Base-by-base conservation (phyloP, 2,797 vertebrate genomes). In the Enteromius mattozi region DNA sequence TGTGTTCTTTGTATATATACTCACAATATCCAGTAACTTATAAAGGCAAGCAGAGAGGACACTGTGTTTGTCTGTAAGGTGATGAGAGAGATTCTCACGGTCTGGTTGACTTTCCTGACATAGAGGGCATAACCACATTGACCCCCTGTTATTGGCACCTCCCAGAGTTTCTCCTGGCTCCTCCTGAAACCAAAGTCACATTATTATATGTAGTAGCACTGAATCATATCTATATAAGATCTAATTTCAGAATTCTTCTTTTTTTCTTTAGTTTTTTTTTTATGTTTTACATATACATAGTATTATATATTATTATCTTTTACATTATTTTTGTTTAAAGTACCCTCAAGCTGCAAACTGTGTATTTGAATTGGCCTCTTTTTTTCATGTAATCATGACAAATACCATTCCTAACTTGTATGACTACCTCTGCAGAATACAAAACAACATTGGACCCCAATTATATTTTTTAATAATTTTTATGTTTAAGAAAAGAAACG, bases 121-220 rank as follows among this genome's bases (percentile, higher is more conserved):
- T 83, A 98, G 92, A 0, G 97, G 97, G 92, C 97, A 98, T 65
- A 96, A 92, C 95, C 96, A 96, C 88, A 92, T 93, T 84, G 94
- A 94, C 91, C 93, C 94, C 79, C 95, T 93, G 54, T 93, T 93
- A 82, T 93, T 94, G 80, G 94, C 94, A 92, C 94, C 95, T 88
- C 92, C 92, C 91, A 94, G 94, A 63, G 94, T 94, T 96, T 97
- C 93, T 94, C 95, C 79, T 93, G 94, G 91, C 96, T 97, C 95
- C 96, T 96, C 96, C 97, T 98, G 86, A 85, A 59, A 89, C 81
- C 88, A 30, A 74, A 61, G 45, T 21, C 13, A 70, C 35, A 84
- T 16, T 6, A 78, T 61, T 69, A 83, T 21, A 21, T n/a, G 30
- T 1, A 78, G 14, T 65, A 19, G 21, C 37, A 37, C 30, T 49